Base-by-base conservation (phyloP, 23 tunicate species). In the Oikopleura dioica region DNA sequence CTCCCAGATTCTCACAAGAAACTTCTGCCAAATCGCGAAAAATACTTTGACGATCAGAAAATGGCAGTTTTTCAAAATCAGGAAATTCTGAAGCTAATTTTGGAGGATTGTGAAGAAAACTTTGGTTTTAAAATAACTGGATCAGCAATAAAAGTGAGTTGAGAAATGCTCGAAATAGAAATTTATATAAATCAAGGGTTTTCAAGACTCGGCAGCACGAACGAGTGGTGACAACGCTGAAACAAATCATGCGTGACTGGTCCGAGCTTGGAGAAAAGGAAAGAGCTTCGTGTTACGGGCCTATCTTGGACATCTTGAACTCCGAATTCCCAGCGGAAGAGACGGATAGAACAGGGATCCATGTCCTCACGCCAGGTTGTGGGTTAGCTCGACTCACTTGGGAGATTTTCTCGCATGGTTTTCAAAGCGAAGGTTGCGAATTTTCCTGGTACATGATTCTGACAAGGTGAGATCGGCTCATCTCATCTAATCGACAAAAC, bases 191-290 rank as follows among this genome's bases (percentile, higher is more conserved):
- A n/a, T n/a, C n/a, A n/a, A n/a, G n/a, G n/a, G n/a, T n/a, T n/a
- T n/a, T n/a, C n/a, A n/a, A n/a, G n/a, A n/a, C n/a, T n/a, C n/a
- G n/a, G n/a, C n/a, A n/a, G n/a, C n/a, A n/a, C 33, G 87, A 81
- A 50, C 85, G 85, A 76, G 94, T 91, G 35, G 81, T 81, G 51
- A 86, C 97, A 0, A 91, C 97, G 36, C 37, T 91, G 50, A 85
- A 82, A 79, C 97, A 91, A 76, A 91, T 91, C 37, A 82, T 81
- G n/a, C 85, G 97, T 35, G 97, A 91, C 78, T 91, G 97, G 97
- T 85, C 94, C 69, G 37, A 37, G 23, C 84, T 85, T 37, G 97
- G 97, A 23, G 81, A 69, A 38, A 58, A 68, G 30, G 97, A 91
- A 67, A 38, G 97, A 50, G 51, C 59, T 28, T 33, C 38, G 36